Conservation (phyloP, 2,888 invertebrate genomes). For the Resseliella maxima region DNA sequence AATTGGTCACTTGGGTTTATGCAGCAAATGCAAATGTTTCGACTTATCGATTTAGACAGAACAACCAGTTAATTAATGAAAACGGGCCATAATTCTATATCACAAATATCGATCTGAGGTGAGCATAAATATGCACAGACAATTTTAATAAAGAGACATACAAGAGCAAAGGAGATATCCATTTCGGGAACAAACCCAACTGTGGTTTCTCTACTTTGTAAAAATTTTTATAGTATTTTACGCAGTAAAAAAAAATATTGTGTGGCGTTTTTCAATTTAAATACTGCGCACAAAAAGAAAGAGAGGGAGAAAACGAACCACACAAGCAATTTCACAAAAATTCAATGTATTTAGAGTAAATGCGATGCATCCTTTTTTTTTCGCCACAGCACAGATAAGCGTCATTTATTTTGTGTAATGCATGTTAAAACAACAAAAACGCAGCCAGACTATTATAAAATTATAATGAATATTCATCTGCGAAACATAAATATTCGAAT, state of each 20-base stretch:
- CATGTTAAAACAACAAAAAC: not conserved
- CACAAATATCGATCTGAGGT: conserved; percentile 18
- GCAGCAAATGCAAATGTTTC: not conserved
- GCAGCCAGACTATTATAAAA: conserved; percentile 35
- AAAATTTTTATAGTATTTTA: not conserved
- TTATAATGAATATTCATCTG: conserved; percentile 49
- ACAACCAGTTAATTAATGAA: not conserved
- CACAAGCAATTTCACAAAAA: conserved; percentile 11
- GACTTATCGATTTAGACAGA: not conserved
- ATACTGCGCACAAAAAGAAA: not conserved
- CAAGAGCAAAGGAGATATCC: not conserved
- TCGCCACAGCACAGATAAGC: not conserved
- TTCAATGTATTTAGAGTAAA: conserved; percentile 14
- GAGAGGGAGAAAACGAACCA: not conserved
- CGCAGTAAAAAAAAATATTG: not conserved
- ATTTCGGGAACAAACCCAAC: conserved; percentile 12
- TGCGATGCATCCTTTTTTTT: conserved; percentile 31
- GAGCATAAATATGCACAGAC: not conserved
- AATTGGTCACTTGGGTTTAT: conserved; percentile 1
- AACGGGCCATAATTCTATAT: not conserved
- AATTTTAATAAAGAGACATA: not conserved
- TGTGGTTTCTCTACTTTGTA: conserved; percentile 7
- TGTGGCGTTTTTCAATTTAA: conserved; percentile 14
- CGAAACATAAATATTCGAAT: conserved; percentile 48
- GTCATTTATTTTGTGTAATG: conserved; percentile 33